Base-by-base conservation (phyloP, 2,888 invertebrate genomes). In the Parnassius smintheus region DNA sequence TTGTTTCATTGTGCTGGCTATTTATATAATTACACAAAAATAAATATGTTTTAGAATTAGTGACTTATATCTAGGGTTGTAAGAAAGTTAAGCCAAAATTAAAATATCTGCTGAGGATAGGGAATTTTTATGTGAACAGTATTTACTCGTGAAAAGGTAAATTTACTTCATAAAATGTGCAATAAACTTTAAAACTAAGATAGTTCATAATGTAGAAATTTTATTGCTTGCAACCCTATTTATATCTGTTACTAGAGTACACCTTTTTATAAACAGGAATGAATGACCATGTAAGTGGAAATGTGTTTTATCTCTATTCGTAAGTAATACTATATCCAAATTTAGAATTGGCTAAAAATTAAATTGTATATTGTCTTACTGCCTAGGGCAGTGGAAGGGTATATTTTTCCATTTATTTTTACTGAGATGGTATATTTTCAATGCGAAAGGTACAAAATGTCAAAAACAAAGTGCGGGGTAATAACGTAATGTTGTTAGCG, bases 61-160 rank as follows among this genome's bases (percentile, higher is more conserved):
- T 50, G 45, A 41, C n/a, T n/a, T 45, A n/a, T 49, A 54, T 55
- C 59, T 59, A 22, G 63, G 62, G 63, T 56, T 63, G 63, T 41
- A 35, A 50, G 12, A 18, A 18, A 18, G 35, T 35, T 35, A 35
- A 7, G 35, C 41, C 11, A 22, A 56, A 25, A 56, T 45, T 22
- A 54, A 53, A 53, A n/a, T n/a, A 41, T n/a, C 41, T 44, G 54
- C 11, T 44, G 44, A 18, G 41, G 48, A 35, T 42, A 18, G 41
- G 18, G 18, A 11, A 41, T 13, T 22, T 10, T 35, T 35, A 35
- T 35, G 35, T 35, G 35, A 35, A 35, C 35, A 4, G 35, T 35
- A 35, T 35, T 35, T 35, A 35, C 35, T 35, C 35, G 1, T 35
- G 35, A 35, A 35, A 35, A 35, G 35, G 4, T 35, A 35, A 35